Base-by-base conservation (phyloP, 2,113 vertebrate species). In the Petroica traversi region DNA sequence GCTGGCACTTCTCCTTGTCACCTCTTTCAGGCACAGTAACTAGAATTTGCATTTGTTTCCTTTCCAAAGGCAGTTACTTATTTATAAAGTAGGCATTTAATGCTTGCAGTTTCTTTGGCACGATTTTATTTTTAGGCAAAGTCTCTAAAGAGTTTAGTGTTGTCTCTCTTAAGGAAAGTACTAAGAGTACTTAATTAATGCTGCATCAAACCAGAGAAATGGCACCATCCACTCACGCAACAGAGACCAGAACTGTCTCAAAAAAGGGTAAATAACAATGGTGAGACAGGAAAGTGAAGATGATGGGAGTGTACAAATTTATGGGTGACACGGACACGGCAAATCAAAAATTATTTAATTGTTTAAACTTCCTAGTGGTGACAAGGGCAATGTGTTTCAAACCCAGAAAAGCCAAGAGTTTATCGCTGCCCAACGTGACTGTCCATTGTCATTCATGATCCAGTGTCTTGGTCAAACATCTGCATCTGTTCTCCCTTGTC, bases 41-140 rank as follows among this genome's bases (percentile, higher is more conserved):
- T 66, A 67, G 54, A 79, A 95, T 96, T 89, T 93, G 78, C 85
- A 90, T 85, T 95, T 97, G 77, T 95, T 89, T 92, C 80, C 91
- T 43, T 94, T 95, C 95, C 93, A 95, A 73, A 94, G 33, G 75
- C 89, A 88, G 81, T 91, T 85, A 95, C 77, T 89, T 91, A 85
- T 58, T 97, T 89, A 93, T 91, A 85, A 93, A 92, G 71, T 17
- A 88, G 54, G 51, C 62, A 92, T 80, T 90, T 85, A 92, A 71
- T 79, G 46, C 51, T 34, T 63, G 38, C 81, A 52, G 57, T 46
- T 85, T 80, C 46, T 78, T 71, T 73, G 74, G 78, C 62, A 85
- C 1, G 1, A 19, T 82, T 82, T 91, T 87, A 66, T 58, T 76
- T 92, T 93, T 79, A 85, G 88, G 63, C 48, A 38, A 84, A 89